Percentiles rank a stretch among this genome's conserved stretches.
Conservation (phyloP, 2,113 vertebrate species). For the Carassius auratus region DNA sequence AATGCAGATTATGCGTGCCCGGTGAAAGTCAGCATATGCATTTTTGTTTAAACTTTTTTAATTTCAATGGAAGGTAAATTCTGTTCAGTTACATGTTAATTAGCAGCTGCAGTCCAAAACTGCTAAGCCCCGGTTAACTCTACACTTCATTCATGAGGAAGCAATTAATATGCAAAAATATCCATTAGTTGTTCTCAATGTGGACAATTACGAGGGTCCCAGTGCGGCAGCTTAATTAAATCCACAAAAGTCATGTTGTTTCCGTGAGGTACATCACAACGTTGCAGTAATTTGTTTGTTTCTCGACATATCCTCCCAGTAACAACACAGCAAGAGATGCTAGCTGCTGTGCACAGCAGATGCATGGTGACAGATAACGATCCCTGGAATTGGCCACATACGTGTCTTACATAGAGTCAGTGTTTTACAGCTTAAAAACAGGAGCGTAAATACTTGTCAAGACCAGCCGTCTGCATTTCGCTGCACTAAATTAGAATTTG, state of each 20-base stretch:
- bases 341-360: slow-evolving; percentile 31
- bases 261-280: slow-evolving; percentile 35
- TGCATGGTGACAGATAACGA: slow-evolving; percentile 8
- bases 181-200: slow-evolving; percentile 38
- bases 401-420: not conserved
- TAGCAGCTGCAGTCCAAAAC: not conserved
- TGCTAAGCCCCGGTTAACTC: slow-evolving; percentile 1
- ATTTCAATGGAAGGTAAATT: slow-evolving; percentile 5
- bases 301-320: slow-evolving; percentile 23
- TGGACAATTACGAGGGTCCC: slow-evolving; percentile 49
- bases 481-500: not conserved
- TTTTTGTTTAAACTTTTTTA: not conserved
- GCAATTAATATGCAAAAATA: slow-evolving; percentile 29
- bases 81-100: not conserved
- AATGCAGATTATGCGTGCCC: not conserved
- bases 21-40: not conserved
- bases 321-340: slow-evolving; percentile 40
- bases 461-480: not conserved
- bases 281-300: slow-evolving; percentile 48
- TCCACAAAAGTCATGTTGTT: slow-evolving; percentile 29
- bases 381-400: slow-evolving; percentile 14
- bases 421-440: slow-evolving; percentile 8
- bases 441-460: not conserved
- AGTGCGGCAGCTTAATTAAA: slow-evolving; percentile 53
- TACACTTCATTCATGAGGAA: slow-evolving; percentile 19